Base-by-base conservation (phyloP, 2,888 invertebrate genomes). In the Drosophila demipolita region DNA sequence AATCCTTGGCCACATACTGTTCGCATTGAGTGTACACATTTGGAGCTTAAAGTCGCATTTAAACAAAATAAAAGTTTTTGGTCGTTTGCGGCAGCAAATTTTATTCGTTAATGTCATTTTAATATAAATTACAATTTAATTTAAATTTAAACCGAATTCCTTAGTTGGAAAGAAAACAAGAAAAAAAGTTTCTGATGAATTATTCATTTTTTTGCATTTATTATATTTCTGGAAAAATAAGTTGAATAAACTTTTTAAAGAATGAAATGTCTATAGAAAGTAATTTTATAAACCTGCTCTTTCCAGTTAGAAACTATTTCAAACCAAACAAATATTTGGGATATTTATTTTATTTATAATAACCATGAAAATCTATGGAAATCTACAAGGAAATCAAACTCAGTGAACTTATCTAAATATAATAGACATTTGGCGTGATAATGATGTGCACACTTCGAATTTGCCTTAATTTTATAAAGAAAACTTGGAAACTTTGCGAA, bases 51-150 rank as follows among this genome's bases (percentile, higher is more conserved):
- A 57, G 36, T 42, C 49, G 17, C 29, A 48, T 49, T 49, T 29
- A n/a, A 15, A 33, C 40, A 36, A 40, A 45, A 45, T 12, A 63
- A 64, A 69, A 67, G 59, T 67, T 67, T 67, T 17, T 50, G 1
- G 9, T 4, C 36, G 54, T 36, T 58, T 33, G 57, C 49, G 61
- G 53, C 20, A 54, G 58, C 65, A 49, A 55, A 57, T 73, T 60
- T 57, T 54, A 23, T 48, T 40, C 50, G 75, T 64, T 71, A 71
- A 78, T 71, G 66, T 55, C 20, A 48, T 58, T 77, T 77, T 80
- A 80, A 80, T 80, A 71, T 64, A 71, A 75, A 76, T 80, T 66
- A 53, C 48, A 78, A 62, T 64, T 58, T 77, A 78, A 78, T 78
- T 77, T 64, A 48, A 75, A 54, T 71, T 78, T 61, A 62, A 78